These are phyloP conservation scores for Seriola rivoliana DNA, from an alignment of 2,113 vertebrate species.

Conservation along the genomic window DNA sequence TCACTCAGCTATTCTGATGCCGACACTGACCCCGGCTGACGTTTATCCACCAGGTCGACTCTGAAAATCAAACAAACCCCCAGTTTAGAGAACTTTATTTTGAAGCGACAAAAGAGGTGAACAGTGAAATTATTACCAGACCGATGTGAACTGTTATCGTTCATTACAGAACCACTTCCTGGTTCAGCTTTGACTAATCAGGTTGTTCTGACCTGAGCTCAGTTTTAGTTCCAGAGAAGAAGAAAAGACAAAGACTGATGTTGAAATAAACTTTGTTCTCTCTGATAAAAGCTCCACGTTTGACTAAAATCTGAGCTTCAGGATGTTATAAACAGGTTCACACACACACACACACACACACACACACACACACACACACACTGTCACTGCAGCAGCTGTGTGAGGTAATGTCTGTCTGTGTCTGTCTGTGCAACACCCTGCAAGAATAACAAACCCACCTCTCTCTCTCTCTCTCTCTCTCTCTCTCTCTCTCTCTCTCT, in stretches of 20 bases:
- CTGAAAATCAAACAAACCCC: slow-evolving; percentile 10
- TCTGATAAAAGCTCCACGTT: slow-evolving; percentile 52
- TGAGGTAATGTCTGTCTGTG: slow-evolving; percentile 79
- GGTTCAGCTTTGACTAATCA: not conserved
- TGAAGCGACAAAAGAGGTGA: not conserved
- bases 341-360: slow-evolving; percentile 56
- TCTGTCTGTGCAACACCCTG: slow-evolving; percentile 73
- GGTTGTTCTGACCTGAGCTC: no score
- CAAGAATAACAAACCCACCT: slow-evolving; percentile 74
- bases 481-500: slow-evolving; percentile 55
- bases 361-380: slow-evolving; percentile 39
- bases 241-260: not conserved
- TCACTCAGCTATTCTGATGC: not conserved
- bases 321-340: slow-evolving; percentile 65
- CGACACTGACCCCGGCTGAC: not conserved
- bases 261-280: not conserved
- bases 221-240: no score
- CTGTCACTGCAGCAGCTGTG: slow-evolving; percentile 70
- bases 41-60: not conserved
- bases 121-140: no score
- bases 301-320: slow-evolving; percentile 55
- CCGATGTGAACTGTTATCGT: no score
- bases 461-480: slow-evolving; percentile 54
- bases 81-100: not conserved
- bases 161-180: not conserved